phyloP scores from a whole-genome alignment of 2,113 vertebrate species.

The Petromus typicus region DNA sequence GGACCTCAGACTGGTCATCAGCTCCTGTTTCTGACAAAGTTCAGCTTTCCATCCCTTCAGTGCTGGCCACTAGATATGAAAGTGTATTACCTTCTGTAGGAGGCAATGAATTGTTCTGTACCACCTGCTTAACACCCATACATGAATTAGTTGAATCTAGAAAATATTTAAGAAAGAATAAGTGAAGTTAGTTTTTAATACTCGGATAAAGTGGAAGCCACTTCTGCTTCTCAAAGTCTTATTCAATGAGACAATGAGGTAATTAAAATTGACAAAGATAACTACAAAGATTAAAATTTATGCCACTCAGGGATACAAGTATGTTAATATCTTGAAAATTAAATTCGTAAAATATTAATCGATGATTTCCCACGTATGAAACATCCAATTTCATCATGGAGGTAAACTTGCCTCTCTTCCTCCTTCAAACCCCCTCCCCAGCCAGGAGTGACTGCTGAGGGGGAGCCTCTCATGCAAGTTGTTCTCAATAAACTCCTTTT shows the following conservation, averaged over 20 bases:
- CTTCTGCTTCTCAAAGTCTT: neutral
- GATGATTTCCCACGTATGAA: neutral
- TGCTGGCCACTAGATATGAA: neutral
- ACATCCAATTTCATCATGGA: neutral
- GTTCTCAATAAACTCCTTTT: neutral
- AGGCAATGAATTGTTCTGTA: fast-evolving
- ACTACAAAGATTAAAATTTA: neutral
- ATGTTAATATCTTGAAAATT: neutral
- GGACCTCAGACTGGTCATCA: neutral
- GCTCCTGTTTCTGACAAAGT: neutral
- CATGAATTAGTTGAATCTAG: neutral
- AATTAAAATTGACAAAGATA: neutral
- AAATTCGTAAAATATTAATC: neutral
- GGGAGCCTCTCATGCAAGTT: neutral
- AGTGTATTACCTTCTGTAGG: neutral
- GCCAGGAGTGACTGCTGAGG: neutral
- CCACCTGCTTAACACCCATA: fast-evolving
- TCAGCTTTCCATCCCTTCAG: neutral
- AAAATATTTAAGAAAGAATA: slow-evolving; percentile 7
- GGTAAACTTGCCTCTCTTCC: neutral
- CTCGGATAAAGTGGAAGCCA: neutral
- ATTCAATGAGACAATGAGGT: neutral
- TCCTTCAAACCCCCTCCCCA: neutral
- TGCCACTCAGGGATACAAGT: neutral
- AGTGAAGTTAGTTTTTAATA: neutral